Evolutionary conservation across 2,797 vertebrate genomes (phyloP).

Genomic region (Glossophaga mutica): DNA sequence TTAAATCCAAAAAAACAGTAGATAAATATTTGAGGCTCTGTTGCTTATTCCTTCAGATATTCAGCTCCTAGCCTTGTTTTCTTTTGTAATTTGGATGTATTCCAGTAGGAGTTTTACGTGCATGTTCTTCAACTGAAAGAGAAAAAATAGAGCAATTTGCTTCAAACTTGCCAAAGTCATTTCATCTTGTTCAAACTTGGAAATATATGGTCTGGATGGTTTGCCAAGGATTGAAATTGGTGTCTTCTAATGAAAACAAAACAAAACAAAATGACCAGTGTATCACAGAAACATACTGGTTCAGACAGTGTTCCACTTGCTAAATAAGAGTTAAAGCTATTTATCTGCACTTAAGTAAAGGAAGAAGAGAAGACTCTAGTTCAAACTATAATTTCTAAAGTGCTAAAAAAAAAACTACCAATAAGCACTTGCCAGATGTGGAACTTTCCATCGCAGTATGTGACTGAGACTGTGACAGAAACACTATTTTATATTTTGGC

Average conservation of each 20-base stretch:
- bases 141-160: background rate
- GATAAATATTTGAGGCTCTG: conserved; percentile 24
- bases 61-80: conserved; percentile 25
- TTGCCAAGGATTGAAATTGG: background rate
- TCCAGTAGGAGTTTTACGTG: conserved; percentile 50
- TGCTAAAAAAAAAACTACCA: conserved; percentile 18
- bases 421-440: conserved; percentile 43
- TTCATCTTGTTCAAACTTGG: conserved; percentile 53
- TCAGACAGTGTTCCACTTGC: conserved; percentile 16
- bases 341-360: conserved; percentile 44
- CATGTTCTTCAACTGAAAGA: conserved; percentile 2
- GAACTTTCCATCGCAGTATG: conserved; percentile 68
- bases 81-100: conserved; percentile 41
- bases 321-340: conserved; percentile 43
- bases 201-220: conserved; percentile 25
- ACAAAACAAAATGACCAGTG: background rate
- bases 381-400: conserved; percentile 62
- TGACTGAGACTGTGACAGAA: conserved; percentile 48
- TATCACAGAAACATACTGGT: background rate
- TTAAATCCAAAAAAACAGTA: background rate
- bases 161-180: conserved; percentile 32
- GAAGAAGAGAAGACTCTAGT: conserved; percentile 39
- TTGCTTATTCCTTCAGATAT: background rate
- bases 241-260: conserved; percentile 21
- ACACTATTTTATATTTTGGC: conserved; percentile 27